phyloP scores from a whole-genome alignment of 2,113 vertebrate genomes.

The Redunca redunca region DNA sequence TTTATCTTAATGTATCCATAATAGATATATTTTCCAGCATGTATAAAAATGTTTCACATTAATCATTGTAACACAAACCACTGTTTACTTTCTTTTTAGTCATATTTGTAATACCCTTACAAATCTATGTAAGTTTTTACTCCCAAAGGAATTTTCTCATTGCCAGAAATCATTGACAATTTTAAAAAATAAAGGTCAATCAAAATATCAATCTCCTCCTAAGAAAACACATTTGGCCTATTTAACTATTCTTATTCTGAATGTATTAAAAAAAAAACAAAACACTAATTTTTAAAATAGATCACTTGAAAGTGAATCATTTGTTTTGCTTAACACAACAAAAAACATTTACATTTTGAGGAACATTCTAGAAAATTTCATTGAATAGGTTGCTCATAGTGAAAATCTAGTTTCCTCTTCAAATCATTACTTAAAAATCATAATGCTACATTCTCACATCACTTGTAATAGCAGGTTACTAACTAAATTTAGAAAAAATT shows the following conservation, averaged over 20 bases:
- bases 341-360: constrained; percentile 45
- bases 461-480: background rate
- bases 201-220: constrained; percentile 34
- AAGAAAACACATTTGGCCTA: constrained; percentile 27
- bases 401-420: constrained; percentile 82
- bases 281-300: constrained; percentile 46
- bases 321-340: constrained; percentile 38
- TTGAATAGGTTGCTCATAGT: constrained; percentile 37
- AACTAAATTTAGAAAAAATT: background rate
- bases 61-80: constrained; percentile 41
- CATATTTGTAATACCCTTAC: constrained; percentile 26
- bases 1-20: constrained; percentile 42
- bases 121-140: constrained; percentile 41
- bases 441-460: constrained; percentile 9
- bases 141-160: constrained; percentile 35
- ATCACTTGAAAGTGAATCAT: constrained; percentile 29
- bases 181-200: constrained; percentile 39
- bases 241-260: constrained; percentile 32
- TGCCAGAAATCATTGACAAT: constrained; percentile 30
- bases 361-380: constrained; percentile 45
- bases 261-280: background rate
- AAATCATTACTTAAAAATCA: constrained; percentile 72
- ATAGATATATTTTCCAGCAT: constrained; percentile 14
- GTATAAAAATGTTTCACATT: constrained; percentile 47
- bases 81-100: constrained; percentile 51